Percentiles rank a stretch among this genome's conserved stretches.
Conservation (phyloP, 2,113 vertebrate species). For the Xiphias gladius region DNA sequence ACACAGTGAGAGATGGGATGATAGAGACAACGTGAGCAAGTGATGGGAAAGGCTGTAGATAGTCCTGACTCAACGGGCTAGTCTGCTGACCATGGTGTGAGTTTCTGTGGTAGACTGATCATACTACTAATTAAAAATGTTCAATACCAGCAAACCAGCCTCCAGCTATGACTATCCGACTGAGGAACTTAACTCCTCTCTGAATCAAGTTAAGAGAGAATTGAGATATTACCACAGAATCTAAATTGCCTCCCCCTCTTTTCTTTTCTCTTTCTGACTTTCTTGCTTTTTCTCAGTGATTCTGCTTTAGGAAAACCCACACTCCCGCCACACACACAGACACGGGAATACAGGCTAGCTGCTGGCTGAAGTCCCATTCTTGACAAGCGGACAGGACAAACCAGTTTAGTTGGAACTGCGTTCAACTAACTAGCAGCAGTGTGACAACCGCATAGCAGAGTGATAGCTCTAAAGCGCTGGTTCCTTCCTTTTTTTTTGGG, state of each 20-base stretch:
- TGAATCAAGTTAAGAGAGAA: constrained; percentile 33
- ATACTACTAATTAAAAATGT: neutral
- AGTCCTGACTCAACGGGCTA: constrained; percentile 7
- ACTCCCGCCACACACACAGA: neutral
- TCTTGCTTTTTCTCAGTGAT: constrained; percentile 1
- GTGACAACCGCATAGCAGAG: neutral
- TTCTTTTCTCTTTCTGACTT: neutral
- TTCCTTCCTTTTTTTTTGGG: neutral
- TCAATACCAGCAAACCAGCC: constrained; percentile 1
- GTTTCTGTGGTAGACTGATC: constrained; percentile 52
- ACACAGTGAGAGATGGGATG: constrained; percentile 28
- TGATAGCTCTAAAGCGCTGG: neutral
- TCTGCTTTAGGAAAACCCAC: constrained; percentile 27
- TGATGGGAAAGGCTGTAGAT: neutral
- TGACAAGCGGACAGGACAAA: neutral
- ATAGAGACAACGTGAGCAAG: neutral
- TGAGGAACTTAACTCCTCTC: constrained; percentile 15
- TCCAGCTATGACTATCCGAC: constrained; percentile 25
- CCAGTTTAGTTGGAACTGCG: constrained; percentile 17
- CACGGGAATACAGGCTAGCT: constrained; percentile 6
- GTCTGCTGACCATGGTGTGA: constrained; percentile 10
- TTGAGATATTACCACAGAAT: constrained; percentile 21
- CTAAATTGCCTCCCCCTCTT: neutral
- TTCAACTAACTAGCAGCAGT: constrained; percentile 5
- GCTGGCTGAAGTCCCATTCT: neutral